A percentile compares a stretch with the other conserved stretches of the same genome.
Conservation (phyloP, 2,113 vertebrate genomes). For the Hiodon tergisus region DNA sequence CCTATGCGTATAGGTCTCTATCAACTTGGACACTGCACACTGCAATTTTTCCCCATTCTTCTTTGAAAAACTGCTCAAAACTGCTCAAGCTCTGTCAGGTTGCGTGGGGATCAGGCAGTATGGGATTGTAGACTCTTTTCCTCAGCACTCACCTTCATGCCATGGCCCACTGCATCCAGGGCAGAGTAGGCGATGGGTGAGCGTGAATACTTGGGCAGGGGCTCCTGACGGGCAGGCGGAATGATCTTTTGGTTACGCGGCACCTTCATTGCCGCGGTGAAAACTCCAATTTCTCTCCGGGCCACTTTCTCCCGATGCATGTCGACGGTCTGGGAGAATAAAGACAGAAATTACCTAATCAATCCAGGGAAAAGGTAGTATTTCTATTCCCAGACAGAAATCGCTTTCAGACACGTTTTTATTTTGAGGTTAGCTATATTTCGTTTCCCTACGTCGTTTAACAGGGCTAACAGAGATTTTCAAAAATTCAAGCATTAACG, state of each 20-base stretch:
- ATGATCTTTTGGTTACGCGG: slow-evolving; percentile 48
- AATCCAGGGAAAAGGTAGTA: not conserved
- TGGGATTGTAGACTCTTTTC: not conserved
- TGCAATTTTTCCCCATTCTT: too few species aligned
- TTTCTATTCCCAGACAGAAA: too few species aligned
- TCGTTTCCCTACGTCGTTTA: not conserved
- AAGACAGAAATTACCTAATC: not conserved
- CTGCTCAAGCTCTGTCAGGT: too few species aligned
- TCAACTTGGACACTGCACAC: too few species aligned
- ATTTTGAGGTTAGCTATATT: not conserved
- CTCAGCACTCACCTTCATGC: slow-evolving; percentile 63
- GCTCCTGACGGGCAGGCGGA: slow-evolving; percentile 52
- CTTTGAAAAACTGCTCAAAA: too few species aligned
- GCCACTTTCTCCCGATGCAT: slow-evolving; percentile 80
- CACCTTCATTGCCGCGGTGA: slow-evolving; percentile 55
- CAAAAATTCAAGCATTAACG: not conserved
- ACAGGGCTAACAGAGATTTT: not conserved
- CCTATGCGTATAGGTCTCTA: too few species aligned
- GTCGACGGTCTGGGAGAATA: slow-evolving; percentile 63
- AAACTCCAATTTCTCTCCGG: slow-evolving; percentile 69
- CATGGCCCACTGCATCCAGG: slow-evolving; percentile 77
- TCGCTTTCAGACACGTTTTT: too few species aligned
- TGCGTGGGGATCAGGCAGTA: too few species aligned
- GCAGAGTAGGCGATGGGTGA: slow-evolving; percentile 69
- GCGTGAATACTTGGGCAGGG: slow-evolving; percentile 57